These are phyloP conservation scores for Allobates femoralis DNA, from an alignment of 2,797 vertebrate genomes.

Conservation along the genomic window DNA sequence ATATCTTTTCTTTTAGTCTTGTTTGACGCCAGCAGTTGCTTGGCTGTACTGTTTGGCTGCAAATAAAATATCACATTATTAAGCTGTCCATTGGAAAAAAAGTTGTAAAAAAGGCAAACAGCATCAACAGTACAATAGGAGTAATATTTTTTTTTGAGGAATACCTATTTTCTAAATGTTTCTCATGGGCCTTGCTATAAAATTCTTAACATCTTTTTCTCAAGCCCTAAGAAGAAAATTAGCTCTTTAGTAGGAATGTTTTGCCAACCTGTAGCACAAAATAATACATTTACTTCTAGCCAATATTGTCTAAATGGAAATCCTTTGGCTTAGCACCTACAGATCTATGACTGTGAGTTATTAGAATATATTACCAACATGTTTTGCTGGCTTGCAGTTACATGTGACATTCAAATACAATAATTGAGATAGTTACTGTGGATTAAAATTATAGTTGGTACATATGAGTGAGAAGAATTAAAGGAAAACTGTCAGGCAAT, in stretches of 20 bases:
- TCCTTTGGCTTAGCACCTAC: neutral
- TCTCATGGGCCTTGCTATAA: neutral
- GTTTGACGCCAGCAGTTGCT: conserved; percentile 75
- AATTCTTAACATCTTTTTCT: neutral
- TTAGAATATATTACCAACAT: no score
- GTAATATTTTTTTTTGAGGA: neutral
- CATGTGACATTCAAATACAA: neutral
- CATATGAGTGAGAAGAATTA: neutral
- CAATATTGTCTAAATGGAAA: no score
- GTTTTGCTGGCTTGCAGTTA: no score
- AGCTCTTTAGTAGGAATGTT: no score
- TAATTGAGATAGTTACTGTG: neutral
- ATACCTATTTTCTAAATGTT: neutral
- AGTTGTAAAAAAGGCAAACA: neutral
- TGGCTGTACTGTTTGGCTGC: conserved; percentile 73
- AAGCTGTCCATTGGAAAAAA: neutral
- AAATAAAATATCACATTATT: conserved; percentile 45
- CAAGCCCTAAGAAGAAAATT: neutral
- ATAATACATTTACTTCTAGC: no score
- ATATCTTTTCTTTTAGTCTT: conserved; percentile 68
- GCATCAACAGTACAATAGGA: no score
- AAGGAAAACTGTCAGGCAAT: no score
- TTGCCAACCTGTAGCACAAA: no score
- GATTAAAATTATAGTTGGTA: neutral
- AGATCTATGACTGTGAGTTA: no score